These are phyloP conservation scores for Myotis davidii DNA, from an alignment of 2,113 vertebrate genomes.

Conservation along the genomic window DNA sequence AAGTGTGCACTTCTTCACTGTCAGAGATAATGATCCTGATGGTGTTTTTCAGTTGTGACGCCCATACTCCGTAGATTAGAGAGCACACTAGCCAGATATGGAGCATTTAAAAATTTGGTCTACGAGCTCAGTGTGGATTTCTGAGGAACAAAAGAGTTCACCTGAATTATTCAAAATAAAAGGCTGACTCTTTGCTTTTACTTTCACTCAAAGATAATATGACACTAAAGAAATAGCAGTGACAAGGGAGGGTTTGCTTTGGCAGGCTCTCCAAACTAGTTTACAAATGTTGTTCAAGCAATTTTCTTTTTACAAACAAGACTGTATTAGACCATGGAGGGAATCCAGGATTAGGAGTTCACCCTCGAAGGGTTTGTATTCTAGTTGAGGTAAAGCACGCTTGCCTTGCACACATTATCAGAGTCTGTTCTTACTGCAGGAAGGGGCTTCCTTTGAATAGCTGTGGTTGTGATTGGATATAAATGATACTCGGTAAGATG, in stretches of 20 bases:
- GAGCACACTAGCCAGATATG: not conserved
- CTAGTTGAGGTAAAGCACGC: not conserved
- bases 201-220: slow-evolving; percentile 53
- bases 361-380: not conserved
- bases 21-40: not conserved
- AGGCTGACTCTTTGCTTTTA: slow-evolving; percentile 38
- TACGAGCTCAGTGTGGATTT: slow-evolving; percentile 13
- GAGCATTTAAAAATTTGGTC: not conserved
- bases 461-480: not conserved
- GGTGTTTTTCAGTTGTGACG: not conserved
- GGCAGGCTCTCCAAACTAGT: not conserved
- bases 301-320: slow-evolving; percentile 51
- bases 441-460: not conserved
- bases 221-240: not conserved
- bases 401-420: slow-evolving; percentile 29
- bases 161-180: slow-evolving; percentile 65
- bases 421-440: not conserved
- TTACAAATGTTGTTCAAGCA: slow-evolving; percentile 20
- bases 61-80: not conserved
- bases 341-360: slow-evolving; percentile 15
- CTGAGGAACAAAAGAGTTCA: slow-evolving; percentile 5
- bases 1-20: not conserved
- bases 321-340: not conserved
- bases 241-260: not conserved
- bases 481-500: not conserved